Conservation (phyloP, 1,140 invertebrate species). For the Zophobas morio region DNA sequence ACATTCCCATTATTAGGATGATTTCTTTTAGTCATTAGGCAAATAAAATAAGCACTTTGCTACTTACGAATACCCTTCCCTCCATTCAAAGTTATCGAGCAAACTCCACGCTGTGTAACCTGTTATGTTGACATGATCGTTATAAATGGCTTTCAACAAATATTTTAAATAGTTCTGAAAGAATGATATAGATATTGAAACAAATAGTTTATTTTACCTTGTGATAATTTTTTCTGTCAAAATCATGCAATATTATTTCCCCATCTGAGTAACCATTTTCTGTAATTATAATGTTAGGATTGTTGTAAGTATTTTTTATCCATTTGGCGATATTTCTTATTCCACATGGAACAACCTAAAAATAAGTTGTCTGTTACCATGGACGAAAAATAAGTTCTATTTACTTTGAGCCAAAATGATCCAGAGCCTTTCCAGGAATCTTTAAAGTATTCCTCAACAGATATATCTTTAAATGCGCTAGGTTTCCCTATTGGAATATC, state of each 20-base stretch:
- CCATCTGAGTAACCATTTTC: conserved; percentile 78
- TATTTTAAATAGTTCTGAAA: conserved; percentile 45
- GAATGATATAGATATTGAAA: background rate
- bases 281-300: conserved; percentile 74
- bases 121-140: conserved; percentile 65
- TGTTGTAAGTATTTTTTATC: conserved; percentile 74
- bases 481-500: conserved; percentile 4
- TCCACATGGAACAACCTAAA: conserved; percentile 70
- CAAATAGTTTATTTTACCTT: conserved; percentile 38
- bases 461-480: conserved; percentile 39
- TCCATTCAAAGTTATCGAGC: conserved; percentile 79
- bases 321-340: conserved; percentile 75
- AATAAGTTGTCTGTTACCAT: background rate
- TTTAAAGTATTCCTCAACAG: conserved; percentile 35
- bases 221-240: conserved; percentile 68
- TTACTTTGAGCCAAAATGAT: conserved; percentile 51
- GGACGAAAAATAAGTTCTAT: too few species aligned
- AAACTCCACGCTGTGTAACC: conserved; percentile 76
- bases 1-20: conserved; percentile 66
- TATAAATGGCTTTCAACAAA: conserved; percentile 31
- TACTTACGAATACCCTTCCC: conserved; percentile 66
- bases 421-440: conserved; percentile 30
- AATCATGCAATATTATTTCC: conserved; percentile 71
- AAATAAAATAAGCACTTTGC: conserved; percentile 75
- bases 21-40: background rate